Evolutionary conservation across 2,797 vertebrate species (phyloP).

Genomic region (Lagodon rhomboides): DNA sequence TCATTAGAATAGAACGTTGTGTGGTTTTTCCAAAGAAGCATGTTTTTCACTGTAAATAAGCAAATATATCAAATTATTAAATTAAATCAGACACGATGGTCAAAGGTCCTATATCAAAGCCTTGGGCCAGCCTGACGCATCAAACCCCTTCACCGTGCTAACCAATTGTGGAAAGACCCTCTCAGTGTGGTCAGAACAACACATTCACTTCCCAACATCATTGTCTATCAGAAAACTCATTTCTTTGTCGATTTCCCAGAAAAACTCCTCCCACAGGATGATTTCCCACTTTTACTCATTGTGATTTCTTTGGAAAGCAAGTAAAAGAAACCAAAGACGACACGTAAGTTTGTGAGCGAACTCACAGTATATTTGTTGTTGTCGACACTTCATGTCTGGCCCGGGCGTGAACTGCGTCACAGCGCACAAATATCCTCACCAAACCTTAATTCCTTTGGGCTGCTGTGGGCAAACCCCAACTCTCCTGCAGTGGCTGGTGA

Average conservation of each 20-base stretch:
- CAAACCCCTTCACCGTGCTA: background rate
- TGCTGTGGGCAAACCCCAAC: background rate
- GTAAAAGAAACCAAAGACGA: constrained; percentile 18
- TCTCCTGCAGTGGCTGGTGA: background rate
- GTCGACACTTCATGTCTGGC: constrained; percentile 4
- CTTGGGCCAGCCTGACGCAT: background rate
- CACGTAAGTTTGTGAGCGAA: constrained; percentile 15
- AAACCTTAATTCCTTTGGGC: constrained; percentile 1
- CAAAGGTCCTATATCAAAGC: background rate
- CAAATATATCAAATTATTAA: background rate
- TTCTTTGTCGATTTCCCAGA: constrained; percentile 50
- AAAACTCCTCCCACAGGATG: constrained; percentile 40
- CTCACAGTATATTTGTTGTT: constrained; percentile 34
- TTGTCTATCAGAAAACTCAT: constrained; percentile 38
- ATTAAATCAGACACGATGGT: background rate
- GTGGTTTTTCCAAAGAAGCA: background rate
- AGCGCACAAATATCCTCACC: background rate
- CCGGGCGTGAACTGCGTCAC: constrained; percentile 5
- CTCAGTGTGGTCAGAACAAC: constrained; percentile 36
- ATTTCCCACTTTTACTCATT: constrained; percentile 46
- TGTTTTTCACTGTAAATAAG: constrained; percentile 1
- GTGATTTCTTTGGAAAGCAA: constrained; percentile 29
- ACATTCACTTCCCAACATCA: constrained; percentile 29
- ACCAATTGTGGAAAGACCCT: constrained; percentile 50
- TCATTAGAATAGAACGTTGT: background rate